A percentile compares a stretch with the other conserved stretches of the same genome.
Conservation (phyloP, 2,797 vertebrate genomes). For the Neosilurus mollespiculum region DNA sequence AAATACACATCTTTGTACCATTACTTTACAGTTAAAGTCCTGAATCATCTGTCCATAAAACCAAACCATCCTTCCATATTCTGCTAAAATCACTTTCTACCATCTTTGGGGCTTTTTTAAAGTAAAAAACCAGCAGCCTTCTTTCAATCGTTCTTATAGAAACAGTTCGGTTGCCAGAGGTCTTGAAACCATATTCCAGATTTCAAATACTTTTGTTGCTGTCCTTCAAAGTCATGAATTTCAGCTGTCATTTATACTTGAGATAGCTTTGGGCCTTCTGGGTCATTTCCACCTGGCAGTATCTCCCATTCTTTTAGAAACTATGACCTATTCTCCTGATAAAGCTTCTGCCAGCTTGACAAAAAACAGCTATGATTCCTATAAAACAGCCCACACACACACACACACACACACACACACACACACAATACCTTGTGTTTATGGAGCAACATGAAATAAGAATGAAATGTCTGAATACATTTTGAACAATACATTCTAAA, state of each 20-base stretch:
- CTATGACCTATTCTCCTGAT: neutral
- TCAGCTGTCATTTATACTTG: neutral
- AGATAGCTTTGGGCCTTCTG: slow-evolving; percentile 9
- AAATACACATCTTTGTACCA: neutral
- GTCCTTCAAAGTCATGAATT: slow-evolving; percentile 13
- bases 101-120: neutral
- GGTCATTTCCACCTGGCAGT: slow-evolving; percentile 9
- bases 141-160: neutral
- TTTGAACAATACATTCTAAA: neutral
- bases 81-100: neutral
- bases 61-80: neutral
- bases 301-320: neutral
- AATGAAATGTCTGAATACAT: neutral
- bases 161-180: neutral
- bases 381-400: too few relatives aligned
- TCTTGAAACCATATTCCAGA: neutral
- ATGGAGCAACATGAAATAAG: neutral
- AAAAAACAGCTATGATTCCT: neutral
- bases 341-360: neutral
- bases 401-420: too few relatives aligned
- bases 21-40: neutral
- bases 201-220: neutral
- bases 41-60: neutral
- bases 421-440: neutral
- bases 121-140: neutral